Evolutionary conservation across 2,113 vertebrate species (phyloP).

Genomic region (Ctenomys sociabilis): DNA sequence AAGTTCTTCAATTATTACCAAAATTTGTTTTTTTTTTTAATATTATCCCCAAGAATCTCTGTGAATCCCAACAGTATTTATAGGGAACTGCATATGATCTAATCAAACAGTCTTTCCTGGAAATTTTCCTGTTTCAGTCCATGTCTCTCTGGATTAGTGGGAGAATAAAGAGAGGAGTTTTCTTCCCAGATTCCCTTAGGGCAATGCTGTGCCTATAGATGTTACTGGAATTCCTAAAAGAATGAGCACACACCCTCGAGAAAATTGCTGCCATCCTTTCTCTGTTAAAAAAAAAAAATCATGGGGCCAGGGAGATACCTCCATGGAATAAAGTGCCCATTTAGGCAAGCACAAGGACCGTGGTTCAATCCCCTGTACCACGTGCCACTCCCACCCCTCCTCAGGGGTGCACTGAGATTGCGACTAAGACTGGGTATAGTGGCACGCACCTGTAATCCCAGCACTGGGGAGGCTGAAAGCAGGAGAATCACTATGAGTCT

Average conservation of each 20-base stretch:
- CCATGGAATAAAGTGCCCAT: too few relatives aligned
- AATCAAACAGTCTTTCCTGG: slow-evolving; percentile 1
- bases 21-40: slow-evolving; percentile 17
- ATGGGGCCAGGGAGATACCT: too few relatives aligned
- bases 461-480: too few relatives aligned
- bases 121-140: neutral
- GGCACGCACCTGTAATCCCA: too few relatives aligned
- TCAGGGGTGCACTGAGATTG: too few relatives aligned
- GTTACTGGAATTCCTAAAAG: neutral
- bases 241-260: neutral
- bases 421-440: too few relatives aligned
- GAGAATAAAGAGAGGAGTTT: neutral
- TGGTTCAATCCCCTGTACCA: too few relatives aligned
- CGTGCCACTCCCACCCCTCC: too few relatives aligned
- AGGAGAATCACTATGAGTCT: too few relatives aligned
- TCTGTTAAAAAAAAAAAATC: neutral
- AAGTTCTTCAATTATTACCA: slow-evolving; percentile 33
- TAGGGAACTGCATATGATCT: neutral
- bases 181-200: neutral
- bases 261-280: neutral
- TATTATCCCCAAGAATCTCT: neutral
- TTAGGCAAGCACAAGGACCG: too few relatives aligned
- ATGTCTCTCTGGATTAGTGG: neutral
- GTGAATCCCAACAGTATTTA: slow-evolving; percentile 9
- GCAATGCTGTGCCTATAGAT: neutral